These are phyloP conservation scores for Apamea anceps DNA, from an alignment of 2,888 invertebrate genomes.

Conservation along the genomic window DNA sequence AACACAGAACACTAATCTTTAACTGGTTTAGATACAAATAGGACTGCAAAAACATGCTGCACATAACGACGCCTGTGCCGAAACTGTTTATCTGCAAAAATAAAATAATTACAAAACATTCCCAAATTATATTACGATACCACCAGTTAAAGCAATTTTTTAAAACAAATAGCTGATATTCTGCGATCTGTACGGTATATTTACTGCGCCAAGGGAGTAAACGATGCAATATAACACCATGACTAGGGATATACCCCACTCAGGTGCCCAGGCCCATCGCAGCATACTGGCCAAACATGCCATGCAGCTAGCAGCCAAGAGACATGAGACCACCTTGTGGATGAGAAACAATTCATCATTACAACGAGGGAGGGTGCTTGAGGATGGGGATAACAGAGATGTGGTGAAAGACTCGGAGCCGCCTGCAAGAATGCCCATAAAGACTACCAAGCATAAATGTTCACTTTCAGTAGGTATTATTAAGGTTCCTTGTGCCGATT, in stretches of 20 bases:
- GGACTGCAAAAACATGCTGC: conserved; percentile 59
- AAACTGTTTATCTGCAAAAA: conserved; percentile 71
- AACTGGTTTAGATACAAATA: conserved; percentile 68
- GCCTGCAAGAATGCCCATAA: conserved; percentile 81
- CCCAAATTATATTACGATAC: background rate
- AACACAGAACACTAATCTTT: too few species aligned
- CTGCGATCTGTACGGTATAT: conserved; percentile 71
- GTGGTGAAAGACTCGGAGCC: conserved; percentile 82
- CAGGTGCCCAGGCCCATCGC: conserved; percentile 72
- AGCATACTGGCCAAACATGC: conserved; percentile 68
- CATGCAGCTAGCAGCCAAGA: conserved; percentile 64
- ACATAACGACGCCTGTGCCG: conserved; percentile 55
- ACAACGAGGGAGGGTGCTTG: background rate
- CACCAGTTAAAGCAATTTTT: background rate
- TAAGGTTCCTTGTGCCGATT: conserved; percentile 76
- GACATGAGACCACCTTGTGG: conserved; percentile 70
- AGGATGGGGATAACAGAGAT: conserved; percentile 74
- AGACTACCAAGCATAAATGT: conserved; percentile 64
- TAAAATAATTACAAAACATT: background rate
- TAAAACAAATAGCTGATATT: conserved; percentile 50
- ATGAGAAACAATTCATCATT: background rate
- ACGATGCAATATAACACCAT: conserved; percentile 73
- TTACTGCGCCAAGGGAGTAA: conserved; percentile 76
- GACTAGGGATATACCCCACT: conserved; percentile 75
- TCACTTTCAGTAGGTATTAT: conserved; percentile 44